Evolutionary conservation across 1,140 invertebrate species (phyloP), one percentile per base, ranked within the genome.

Genomic region (Halesus radiatus): DNA sequence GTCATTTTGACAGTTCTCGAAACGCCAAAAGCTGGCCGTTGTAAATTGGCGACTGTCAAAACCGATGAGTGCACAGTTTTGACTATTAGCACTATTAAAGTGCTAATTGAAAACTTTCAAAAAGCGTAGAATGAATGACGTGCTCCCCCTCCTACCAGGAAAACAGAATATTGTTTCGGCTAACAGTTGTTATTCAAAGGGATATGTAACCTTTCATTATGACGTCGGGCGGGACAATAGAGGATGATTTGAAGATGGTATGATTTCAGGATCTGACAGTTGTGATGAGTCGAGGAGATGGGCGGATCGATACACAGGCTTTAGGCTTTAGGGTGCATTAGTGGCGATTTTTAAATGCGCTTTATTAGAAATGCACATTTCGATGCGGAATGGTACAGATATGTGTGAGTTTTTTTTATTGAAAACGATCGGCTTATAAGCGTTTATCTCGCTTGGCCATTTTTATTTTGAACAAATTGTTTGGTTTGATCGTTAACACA

Each of bases 161-260:
- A 66, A 32, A 37, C 62, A 37, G 13, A 60, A 60, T 56, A 66
- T 66, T 66, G n/a, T 18, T 29, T 37, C 26, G 64, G 64, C 20
- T 22, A 68, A 50, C 29, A 18, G 23, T 37, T 68, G 29, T 26
- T 52, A 32, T 72, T 72, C 68, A 72, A 72, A 72, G 68, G 45
- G 68, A 72, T 72, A 68, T 68, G 13, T 68, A 72, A 72, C 68
- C 68, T 52, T 72, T 72, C 68, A 72, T 72, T 72, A 72, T 72
- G 68, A 50, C 68, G 68, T 72, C 68, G 16, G 29, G 22, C 18
- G 20, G 37, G 18, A 72, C 68, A 72, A 53, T 72, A 29, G 13
- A 22, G 23, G 45, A 22, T 26, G 62, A 72, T 72, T 37, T 37
- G 68, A 72, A 20, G 68, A 72, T 72, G 68, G 50, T 72, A 52